A percentile compares a stretch with the other conserved stretches of the same genome.
Evolutionary conservation across 1,140 invertebrate genomes (phyloP).

Genomic region (Xylocopa sonorina): DNA sequence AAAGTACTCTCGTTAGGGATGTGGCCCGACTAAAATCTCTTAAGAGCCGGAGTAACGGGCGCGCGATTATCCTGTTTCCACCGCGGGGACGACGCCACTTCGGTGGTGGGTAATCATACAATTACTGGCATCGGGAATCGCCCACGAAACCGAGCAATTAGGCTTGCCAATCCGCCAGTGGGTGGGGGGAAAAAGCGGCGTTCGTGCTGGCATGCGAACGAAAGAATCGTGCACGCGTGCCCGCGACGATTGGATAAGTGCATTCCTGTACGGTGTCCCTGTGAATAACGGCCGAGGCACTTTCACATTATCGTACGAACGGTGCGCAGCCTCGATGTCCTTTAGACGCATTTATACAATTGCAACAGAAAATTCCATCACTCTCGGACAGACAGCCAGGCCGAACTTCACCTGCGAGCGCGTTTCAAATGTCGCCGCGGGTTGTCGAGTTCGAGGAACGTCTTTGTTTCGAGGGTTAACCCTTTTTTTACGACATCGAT

Average conservation of each 20-base stretch:
- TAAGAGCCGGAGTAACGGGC: neutral
- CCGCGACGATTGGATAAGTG: conserved; percentile 58
- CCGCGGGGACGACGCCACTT: neutral
- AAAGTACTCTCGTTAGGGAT: conserved; percentile 8
- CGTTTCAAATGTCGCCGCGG: conserved; percentile 2
- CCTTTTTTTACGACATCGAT: no score
- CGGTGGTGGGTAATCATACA: conserved; percentile 21
- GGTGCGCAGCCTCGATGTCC: conserved; percentile 28
- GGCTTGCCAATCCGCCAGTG: conserved; percentile 21
- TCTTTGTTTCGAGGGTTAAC: neutral
- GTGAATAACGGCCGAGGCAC: conserved; percentile 44
- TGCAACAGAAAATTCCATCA: conserved; percentile 47
- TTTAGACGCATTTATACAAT: conserved; percentile 44
- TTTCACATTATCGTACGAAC: conserved; percentile 58
- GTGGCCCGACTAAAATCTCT: conserved; percentile 3
- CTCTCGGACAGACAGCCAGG: neutral
- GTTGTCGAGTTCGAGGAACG: neutral
- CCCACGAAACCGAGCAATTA: conserved; percentile 54
- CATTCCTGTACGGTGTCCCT: conserved; percentile 56
- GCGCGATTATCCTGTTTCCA: conserved; percentile 30
- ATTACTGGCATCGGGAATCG: conserved; percentile 39
- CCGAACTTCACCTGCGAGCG: neutral
- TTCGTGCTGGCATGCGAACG: conserved; percentile 53
- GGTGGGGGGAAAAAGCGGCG: conserved; percentile 20
- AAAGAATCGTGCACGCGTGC: conserved; percentile 48